Evolutionary conservation across 53 echinoderm and acorn worm genomes (phyloP).

Genomic region (Pentamera pediparva): DNA sequence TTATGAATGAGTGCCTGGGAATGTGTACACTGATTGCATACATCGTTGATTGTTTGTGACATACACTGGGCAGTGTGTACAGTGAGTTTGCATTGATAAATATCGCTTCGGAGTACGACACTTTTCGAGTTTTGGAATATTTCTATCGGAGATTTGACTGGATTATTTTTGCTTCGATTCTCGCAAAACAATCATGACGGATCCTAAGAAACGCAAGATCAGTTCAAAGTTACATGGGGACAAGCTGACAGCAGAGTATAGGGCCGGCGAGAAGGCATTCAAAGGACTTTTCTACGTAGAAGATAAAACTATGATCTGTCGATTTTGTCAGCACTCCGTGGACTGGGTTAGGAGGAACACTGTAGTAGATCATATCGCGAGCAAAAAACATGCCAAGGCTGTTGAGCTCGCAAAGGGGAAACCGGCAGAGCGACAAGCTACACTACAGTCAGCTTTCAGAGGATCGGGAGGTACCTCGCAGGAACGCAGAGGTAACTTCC

Average conservation of each 20-base stretch:
- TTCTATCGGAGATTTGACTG: too few species aligned
- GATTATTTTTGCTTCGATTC: too few species aligned
- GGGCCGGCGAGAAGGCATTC: not conserved
- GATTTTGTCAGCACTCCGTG: not conserved
- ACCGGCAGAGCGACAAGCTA: not conserved
- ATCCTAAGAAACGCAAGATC: not conserved
- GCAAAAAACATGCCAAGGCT: too few species aligned
- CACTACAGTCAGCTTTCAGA: not conserved
- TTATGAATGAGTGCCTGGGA: too few species aligned
- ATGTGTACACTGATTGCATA: too few species aligned
- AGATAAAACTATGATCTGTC: not conserved
- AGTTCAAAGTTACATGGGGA: not conserved
- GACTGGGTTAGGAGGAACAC: not conserved
- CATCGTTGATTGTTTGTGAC: too few species aligned
- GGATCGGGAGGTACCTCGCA: not conserved
- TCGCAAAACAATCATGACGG: too few species aligned
- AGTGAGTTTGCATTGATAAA: too few species aligned
- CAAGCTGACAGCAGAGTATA: not conserved
- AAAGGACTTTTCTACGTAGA: not conserved
- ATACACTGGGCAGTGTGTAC: too few species aligned
- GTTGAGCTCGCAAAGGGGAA: too few species aligned
- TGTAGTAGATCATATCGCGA: not conserved
- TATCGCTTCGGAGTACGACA: too few species aligned
- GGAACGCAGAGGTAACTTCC: not conserved
- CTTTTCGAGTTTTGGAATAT: too few species aligned